Evolutionary conservation across 2,888 invertebrate species (phyloP).

Genomic region (Leptogaster cylindrica): DNA sequence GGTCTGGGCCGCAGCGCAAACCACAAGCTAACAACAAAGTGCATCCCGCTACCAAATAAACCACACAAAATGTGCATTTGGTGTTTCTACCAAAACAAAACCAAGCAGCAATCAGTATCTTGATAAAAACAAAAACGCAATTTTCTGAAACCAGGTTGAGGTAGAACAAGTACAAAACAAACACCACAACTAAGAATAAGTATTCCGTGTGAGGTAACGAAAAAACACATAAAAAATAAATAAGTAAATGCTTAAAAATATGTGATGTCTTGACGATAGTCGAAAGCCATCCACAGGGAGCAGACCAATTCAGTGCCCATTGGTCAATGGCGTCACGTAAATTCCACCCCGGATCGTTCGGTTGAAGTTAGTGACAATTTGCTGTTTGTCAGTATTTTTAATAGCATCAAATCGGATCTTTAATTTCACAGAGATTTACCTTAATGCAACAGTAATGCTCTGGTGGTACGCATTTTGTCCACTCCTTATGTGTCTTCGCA

Average conservation of each 20-base stretch:
- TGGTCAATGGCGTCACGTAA: slow-evolving; percentile 6
- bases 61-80: background rate
- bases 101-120: slow-evolving; percentile 11
- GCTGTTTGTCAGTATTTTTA: background rate
- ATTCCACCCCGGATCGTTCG: background rate
- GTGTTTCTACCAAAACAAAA: background rate
- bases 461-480: background rate
- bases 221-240: background rate
- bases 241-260: background rate
- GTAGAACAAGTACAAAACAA: too few species aligned
- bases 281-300: background rate
- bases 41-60: background rate
- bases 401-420: background rate
- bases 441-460: background rate
- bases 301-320: slow-evolving; percentile 6
- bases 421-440: slow-evolving; percentile 9
- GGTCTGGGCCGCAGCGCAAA: slow-evolving; percentile 5
- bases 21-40: slow-evolving; percentile 19
- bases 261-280: slow-evolving; percentile 24
- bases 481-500: background rate
- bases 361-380: slow-evolving; percentile 1
- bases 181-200: too few species aligned
- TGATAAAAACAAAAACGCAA: slow-evolving; percentile 12
- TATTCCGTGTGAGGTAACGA: too few species aligned
- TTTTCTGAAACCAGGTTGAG: background rate